Base-by-base conservation (phyloP, 2,113 vertebrate genomes). In the Gymnogyps californianus region DNA sequence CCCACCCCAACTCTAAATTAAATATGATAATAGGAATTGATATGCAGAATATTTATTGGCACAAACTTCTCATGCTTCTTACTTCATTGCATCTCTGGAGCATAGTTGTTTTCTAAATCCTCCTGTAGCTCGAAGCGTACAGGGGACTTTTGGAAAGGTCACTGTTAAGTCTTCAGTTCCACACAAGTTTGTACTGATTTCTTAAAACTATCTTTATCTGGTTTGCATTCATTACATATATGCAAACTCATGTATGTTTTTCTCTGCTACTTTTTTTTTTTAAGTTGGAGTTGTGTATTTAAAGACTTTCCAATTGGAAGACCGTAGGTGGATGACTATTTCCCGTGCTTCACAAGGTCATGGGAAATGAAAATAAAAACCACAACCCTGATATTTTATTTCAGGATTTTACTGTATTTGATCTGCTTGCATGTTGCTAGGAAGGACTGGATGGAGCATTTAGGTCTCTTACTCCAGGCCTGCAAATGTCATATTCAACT, bases 281-380 rank as follows among this genome's bases (percentile, higher is more conserved):
- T 8, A 26, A 44, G 59, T 11, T 72, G 26, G 54, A 93, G 31
- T 40, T 93, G 18, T 74, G 17, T 85, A 54, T 94, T 94, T 91
- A 72, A 93, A 87, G 57, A 46, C 81, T 92, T 87, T 59, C 69
- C 18, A 76, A 0, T 51, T 93, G 66, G 26, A 96, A 89, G 44
- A 32, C 57, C 1, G 74, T 92, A 92, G 91, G 86, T 93, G 92
- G 66, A 74, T 94, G 75, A 52, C 89, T 94, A 9, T 66, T 93
- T 95, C 91, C 83, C 8, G 3, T 93, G 78, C 78, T 94, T 71
- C 14, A 47, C 31, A 47, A 90, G 74, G 79, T 96, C 89, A 85
- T 89, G 87, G 81, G 94, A 95, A 96, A 77, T 95, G n/a, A 89
- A 89, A 94, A 90, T 90, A 62, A 90, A 93, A 90, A 4, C 36